These are phyloP conservation scores for Bagarius yarrelli DNA, from an alignment of 2,113 vertebrate genomes.

Conservation along the genomic window DNA sequence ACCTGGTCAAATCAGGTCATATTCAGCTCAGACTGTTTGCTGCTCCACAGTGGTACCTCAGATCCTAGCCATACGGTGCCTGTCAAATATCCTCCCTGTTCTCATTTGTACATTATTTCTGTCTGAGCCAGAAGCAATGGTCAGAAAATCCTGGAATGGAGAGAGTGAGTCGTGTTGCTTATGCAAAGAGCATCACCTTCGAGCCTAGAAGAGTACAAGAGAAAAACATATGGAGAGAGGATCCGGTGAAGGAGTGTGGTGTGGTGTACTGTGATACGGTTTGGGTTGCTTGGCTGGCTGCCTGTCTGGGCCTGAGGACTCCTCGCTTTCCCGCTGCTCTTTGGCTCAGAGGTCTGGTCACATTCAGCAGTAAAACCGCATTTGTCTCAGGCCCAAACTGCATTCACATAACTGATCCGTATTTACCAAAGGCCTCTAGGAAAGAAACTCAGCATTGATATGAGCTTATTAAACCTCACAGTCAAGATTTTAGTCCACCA, in stretches of 20 bases:
- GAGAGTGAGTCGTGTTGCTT: constrained; percentile 38
- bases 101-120: constrained; percentile 36
- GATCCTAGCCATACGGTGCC: constrained; percentile 19
- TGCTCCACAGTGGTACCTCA: background rate
- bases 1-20: constrained; percentile 67
- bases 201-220: constrained; percentile 30
- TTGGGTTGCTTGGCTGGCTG: constrained; percentile 60
- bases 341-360: constrained; percentile 57
- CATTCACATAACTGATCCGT: constrained; percentile 46
- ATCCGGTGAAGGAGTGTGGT: constrained; percentile 25
- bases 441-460: constrained; percentile 33
- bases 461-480: constrained; percentile 18
- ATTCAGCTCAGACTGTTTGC: constrained; percentile 7
- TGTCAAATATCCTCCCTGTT: constrained; percentile 10
- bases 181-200: constrained; percentile 31
- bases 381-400: constrained; percentile 34
- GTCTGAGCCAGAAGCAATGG: constrained; percentile 14
- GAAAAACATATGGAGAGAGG: constrained; percentile 48
- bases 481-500: background rate
- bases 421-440: constrained; percentile 32
- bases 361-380: constrained; percentile 61
- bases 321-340: constrained; percentile 61
- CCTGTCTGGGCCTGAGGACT: constrained; percentile 50
- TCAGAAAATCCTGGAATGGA: constrained; percentile 19
- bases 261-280: constrained; percentile 49